A percentile compares a stretch with the other conserved stretches of the same genome.
Evolutionary conservation across 2,888 invertebrate genomes (phyloP).

Genomic region (Escarpia spicata): DNA sequence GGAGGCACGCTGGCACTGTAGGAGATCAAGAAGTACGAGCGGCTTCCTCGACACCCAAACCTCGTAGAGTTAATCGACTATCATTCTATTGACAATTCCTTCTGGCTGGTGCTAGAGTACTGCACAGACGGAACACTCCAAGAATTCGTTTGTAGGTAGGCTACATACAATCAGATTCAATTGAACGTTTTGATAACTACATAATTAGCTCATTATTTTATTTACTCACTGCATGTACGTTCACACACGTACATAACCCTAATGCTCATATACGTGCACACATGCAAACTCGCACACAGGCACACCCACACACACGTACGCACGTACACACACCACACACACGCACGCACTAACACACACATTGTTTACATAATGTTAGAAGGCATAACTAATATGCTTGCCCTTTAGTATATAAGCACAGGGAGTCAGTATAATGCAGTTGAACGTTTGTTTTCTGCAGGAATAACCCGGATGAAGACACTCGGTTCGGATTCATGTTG

Average conservation of each 20-base stretch:
- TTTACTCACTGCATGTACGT: background rate
- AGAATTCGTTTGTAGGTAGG: background rate
- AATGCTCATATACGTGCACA: background rate
- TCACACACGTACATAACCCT: background rate
- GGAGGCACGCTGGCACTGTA: constrained; percentile 13
- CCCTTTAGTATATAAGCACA: background rate
- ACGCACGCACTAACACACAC: background rate
- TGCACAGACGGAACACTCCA: background rate
- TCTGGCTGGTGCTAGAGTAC: constrained; percentile 25
- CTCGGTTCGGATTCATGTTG: background rate
- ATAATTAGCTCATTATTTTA: background rate
- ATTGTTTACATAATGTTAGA: background rate
- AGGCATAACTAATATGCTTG: background rate
- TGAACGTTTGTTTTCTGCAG: background rate
- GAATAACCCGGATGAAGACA: background rate
- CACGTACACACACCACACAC: background rate
- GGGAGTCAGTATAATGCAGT: background rate
- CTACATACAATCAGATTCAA: background rate
- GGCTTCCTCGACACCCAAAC: constrained; percentile 12
- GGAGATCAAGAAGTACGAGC: constrained; percentile 27
- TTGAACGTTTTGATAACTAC: background rate
- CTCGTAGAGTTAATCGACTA: constrained; percentile 19
- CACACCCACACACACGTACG: too few species aligned
- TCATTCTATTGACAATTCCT: constrained; percentile 19
- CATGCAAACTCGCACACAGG: too few species aligned